Evolutionary conservation across 2,888 invertebrate species (phyloP).

Genomic region (Cartodere bifasciata): DNA sequence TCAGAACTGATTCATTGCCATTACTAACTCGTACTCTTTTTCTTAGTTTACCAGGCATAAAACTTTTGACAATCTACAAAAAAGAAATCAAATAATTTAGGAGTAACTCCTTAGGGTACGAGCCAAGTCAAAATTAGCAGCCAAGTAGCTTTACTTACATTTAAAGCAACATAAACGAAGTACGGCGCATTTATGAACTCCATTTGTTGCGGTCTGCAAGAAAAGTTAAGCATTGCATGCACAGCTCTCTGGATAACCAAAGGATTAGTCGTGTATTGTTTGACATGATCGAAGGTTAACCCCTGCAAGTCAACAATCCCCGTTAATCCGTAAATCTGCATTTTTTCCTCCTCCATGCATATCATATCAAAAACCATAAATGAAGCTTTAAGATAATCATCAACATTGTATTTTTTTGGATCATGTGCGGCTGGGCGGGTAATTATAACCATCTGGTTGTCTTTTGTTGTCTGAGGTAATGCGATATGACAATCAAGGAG

Average conservation of each 20-base stretch:
- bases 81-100: too few species aligned
- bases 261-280: constrained; percentile 40
- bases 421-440: constrained; percentile 46
- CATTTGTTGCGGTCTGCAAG: constrained; percentile 50
- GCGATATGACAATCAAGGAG: constrained; percentile 44
- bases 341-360: constrained; percentile 33
- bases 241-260: constrained; percentile 45
- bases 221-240: constrained; percentile 56
- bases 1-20: constrained; percentile 31
- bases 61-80: constrained; percentile 45
- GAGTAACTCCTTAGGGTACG: too few species aligned
- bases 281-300: constrained; percentile 43
- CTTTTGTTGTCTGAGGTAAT: constrained; percentile 27
- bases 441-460: constrained; percentile 44
- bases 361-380: constrained; percentile 50
- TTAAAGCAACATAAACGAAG: constrained; percentile 42
- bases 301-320: constrained; percentile 50
- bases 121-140: too few species aligned
- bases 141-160: too few species aligned
- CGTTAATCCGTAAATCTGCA: constrained; percentile 41
- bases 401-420: constrained; percentile 41
- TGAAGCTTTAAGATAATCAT: constrained; percentile 48
- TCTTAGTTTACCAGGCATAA: constrained; percentile 48
- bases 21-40: constrained; percentile 43
- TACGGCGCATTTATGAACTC: constrained; percentile 56